A percentile compares a stretch with the other conserved stretches of the same genome.
phyloP scores from a whole-genome alignment of 2,113 vertebrate genomes.

The Neopipo cinnamomea region DNA sequence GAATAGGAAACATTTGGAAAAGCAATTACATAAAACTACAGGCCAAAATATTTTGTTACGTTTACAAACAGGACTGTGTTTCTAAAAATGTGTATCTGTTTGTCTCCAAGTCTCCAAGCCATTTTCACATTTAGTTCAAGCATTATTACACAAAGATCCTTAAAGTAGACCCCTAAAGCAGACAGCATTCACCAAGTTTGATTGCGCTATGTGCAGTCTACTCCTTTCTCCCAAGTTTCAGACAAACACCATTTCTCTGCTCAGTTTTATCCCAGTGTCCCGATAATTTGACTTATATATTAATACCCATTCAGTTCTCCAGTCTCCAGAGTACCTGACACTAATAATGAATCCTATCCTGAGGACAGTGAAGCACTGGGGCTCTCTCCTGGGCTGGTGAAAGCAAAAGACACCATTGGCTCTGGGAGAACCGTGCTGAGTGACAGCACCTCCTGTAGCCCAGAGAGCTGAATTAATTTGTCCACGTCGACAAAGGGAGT shows the following conservation, averaged over 20 bases:
- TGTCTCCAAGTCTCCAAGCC: not conserved
- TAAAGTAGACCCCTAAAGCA: not conserved
- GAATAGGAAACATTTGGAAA: not conserved
- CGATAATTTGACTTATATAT: not conserved
- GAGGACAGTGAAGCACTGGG: accelerated
- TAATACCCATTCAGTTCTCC: not conserved
- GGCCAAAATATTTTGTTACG: not conserved
- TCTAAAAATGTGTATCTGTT: not conserved
- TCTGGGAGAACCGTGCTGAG: not conserved
- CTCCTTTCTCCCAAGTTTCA: not conserved
- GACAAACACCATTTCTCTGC: not conserved
- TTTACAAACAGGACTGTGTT: not conserved
- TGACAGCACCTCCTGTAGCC: not conserved
- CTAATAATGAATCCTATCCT: not conserved
- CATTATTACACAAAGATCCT: not conserved
- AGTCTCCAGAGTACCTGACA: not conserved
- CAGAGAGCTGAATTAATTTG: not conserved
- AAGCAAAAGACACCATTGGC: not conserved
- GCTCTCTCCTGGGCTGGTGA: not conserved
- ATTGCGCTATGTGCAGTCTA: not conserved
- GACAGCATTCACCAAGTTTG: not conserved
- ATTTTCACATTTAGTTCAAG: not conserved
- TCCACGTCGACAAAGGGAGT: not conserved
- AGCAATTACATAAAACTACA: not conserved
- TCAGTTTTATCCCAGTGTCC: not conserved